Conservation (phyloP, 1,140 invertebrate species). For the Oryctes rhinoceros region DNA sequence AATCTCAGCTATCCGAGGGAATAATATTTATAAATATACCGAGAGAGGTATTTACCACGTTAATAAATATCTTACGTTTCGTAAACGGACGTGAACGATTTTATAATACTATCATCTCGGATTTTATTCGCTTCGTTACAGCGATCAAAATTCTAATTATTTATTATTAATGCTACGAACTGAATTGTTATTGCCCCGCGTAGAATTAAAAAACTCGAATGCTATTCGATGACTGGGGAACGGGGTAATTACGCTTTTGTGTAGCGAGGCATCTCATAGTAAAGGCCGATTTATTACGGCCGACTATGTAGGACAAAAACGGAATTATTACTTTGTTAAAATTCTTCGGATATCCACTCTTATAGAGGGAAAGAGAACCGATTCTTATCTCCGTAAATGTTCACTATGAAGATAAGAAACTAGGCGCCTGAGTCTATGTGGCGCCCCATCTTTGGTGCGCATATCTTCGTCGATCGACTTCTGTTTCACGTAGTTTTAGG, state of each 20-base stretch:
- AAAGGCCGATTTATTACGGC: constrained; percentile 5
- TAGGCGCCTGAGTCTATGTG: constrained; percentile 6
- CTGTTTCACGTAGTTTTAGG: not conserved
- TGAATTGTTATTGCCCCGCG: not conserved
- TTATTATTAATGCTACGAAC: constrained; percentile 21
- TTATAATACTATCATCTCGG: not conserved
- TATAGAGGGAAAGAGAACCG: constrained; percentile 10
- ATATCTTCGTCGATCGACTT: not conserved
- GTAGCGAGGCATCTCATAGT: not conserved
- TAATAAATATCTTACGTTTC: constrained; percentile 6
- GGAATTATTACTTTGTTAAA: constrained; percentile 24
- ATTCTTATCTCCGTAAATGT: constrained; percentile 19
- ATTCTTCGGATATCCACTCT: constrained; percentile 1
- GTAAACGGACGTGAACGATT: not conserved
- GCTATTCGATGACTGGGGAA: too few relatives aligned
- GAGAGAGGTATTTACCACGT: not conserved
- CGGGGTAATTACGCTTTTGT: not conserved
- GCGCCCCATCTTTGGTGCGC: not conserved
- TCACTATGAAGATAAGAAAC: constrained; percentile 5
- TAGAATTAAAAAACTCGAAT: not conserved
- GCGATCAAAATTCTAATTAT: constrained; percentile 19
- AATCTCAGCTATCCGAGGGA: not conserved
- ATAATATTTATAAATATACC: constrained; percentile 21
- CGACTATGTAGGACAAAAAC: constrained; percentile 1
- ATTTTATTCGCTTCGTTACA: not conserved